Evolutionary conservation across 2,113 vertebrate species (phyloP), one percentile per base, ranked within the genome.

Genomic region (Nycticorax nycticorax): DNA sequence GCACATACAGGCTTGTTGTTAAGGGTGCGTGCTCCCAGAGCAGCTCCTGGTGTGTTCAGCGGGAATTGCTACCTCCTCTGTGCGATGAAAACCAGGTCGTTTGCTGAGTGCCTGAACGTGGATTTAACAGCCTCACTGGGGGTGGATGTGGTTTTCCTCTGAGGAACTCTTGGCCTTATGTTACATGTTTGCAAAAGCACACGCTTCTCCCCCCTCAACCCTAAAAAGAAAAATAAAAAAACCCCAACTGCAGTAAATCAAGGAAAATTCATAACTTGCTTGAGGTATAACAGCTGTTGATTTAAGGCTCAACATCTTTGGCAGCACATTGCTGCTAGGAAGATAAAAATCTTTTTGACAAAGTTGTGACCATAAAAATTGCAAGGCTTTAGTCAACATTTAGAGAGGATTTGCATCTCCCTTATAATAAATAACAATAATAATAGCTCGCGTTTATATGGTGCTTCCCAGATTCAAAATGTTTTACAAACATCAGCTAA

Each of bases 271-370:
- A 96, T 97, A 97, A 97, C 96, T 98, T 96, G 97, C 97, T 98
- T 84, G 97, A 98, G 97, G 98, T 97, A 30, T 92, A 97, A 90
- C 98, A 98, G 97, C 97, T 98, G 98, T 94, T 98, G 98, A 98
- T 98, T 98, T 98, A 98, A 97, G 92, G 95, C 94, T 97, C 74
- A 77, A 88, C 94, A 97, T 98, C 95, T 98, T 97, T 96, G 92
- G 95, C 91, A 98, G 91, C 72, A 63, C 47, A 76, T 95, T 95
- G 96, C 92, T 98, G 85, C 96, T 92, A 94, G 92, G 90, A 97
- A 96, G 97, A 98, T 95, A 97, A 97, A 96, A 97, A 97, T 98
- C 85, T 97, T 97, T 96, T 93, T 97, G 94, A 97, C 97, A 97
- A 97, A 97, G 48, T 95, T 95, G 69, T 96, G 97, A 96, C 96